Percentiles rank a stretch among this genome's conserved stretches.
Evolutionary conservation across 2,797 vertebrate genomes (phyloP).

Genomic region (Chaetophractus vellerosus): DNA sequence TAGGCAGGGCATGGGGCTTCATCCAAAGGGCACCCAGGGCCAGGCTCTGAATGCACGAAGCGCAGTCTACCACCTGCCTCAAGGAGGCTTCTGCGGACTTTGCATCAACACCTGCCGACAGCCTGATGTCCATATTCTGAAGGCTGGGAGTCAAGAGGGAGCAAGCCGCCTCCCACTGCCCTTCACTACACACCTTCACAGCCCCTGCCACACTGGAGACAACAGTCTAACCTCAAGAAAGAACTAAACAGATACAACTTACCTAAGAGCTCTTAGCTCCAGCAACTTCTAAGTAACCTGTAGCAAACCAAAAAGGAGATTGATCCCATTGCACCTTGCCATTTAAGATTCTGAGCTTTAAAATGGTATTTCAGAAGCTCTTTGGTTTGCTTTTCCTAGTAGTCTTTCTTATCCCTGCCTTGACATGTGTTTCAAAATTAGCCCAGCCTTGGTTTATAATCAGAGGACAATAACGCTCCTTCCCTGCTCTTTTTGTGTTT

Average conservation of each 20-base stretch:
- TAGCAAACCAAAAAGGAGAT: background rate
- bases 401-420: background rate
- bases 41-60: background rate
- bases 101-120: background rate
- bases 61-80: too few relatives aligned
- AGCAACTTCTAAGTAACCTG: background rate
- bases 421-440: background rate
- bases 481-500: background rate
- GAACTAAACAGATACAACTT: background rate
- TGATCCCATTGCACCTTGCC: background rate
- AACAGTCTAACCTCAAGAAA: background rate
- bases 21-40: background rate
- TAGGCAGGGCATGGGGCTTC: background rate
- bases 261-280: background rate
- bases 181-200: background rate
- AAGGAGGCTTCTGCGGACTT: background rate
- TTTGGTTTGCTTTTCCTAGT: background rate
- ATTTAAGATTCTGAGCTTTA: background rate
- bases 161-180: too few relatives aligned
- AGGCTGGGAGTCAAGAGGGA: background rate
- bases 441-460: background rate
- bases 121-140: too few relatives aligned
- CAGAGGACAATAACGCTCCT: accelerated
- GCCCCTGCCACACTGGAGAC: background rate
- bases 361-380: background rate